phyloP scores from a whole-genome alignment of 2,888 invertebrate species.

The Ephialtes manifestator region DNA sequence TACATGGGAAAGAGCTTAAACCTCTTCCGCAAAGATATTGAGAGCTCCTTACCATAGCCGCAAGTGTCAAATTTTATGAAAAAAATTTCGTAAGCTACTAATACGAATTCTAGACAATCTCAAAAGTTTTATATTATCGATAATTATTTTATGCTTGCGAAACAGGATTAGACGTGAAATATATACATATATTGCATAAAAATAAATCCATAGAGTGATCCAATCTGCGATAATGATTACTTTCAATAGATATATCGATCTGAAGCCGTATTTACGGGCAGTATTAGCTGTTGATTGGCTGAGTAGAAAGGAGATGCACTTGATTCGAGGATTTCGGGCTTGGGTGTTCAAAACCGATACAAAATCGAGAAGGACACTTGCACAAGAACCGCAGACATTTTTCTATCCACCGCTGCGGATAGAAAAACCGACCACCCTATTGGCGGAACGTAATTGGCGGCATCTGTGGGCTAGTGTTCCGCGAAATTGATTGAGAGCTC shows the following conservation, averaged over 20 bases:
- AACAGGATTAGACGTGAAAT: no score
- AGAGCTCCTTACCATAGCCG: no score
- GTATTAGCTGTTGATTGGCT: conserved; percentile 10
- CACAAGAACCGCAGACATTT: conserved; percentile 22
- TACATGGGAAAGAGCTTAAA: no score
- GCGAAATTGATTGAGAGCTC: conserved; percentile 38
- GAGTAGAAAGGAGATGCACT: conserved; percentile 42
- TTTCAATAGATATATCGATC: neutral
- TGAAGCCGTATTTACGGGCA: neutral
- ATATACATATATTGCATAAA: no score
- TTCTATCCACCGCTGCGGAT: conserved; percentile 23
- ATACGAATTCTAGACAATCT: no score
- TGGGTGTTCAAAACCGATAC: conserved; percentile 6
- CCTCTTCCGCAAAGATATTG: no score
- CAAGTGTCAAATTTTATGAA: no score
- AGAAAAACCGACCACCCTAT: conserved; percentile 53
- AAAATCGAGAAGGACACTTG: conserved; percentile 29
- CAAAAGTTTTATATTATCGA: no score
- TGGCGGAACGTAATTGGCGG: conserved; percentile 80
- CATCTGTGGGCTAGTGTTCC: conserved; percentile 81
- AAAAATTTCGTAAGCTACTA: no score
- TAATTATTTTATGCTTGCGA: no score
- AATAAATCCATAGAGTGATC: no score
- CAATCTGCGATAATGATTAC: neutral
- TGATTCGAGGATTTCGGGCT: conserved; percentile 20